Percentiles rank a stretch among this genome's conserved stretches.
Evolutionary conservation across 2,888 invertebrate species (phyloP).

Genomic region (Agrilus biguttatus): DNA sequence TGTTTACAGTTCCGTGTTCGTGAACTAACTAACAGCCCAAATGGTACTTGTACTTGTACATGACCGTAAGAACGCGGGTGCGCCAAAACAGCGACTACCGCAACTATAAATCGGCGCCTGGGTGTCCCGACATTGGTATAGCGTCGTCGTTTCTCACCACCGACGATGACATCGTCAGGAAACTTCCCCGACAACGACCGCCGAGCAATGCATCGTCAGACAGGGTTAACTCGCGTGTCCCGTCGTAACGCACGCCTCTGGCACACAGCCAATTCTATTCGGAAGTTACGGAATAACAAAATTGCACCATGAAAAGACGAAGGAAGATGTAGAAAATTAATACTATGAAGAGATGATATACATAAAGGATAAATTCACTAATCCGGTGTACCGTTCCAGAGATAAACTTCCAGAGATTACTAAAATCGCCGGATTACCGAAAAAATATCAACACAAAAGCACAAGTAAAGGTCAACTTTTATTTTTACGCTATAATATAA

Average conservation of each 20-base stretch:
- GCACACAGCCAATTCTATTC: constrained; percentile 9
- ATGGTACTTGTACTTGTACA: constrained; percentile 4
- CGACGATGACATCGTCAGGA: constrained; percentile 14
- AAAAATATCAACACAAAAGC: no score
- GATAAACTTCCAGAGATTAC: no score
- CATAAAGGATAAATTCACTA: no score
- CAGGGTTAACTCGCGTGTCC: not conserved
- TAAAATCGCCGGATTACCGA: no score
- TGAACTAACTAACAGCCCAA: not conserved
- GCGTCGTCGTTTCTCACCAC: constrained; percentile 5
- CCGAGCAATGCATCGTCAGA: no score
- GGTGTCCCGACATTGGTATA: constrained; percentile 29
- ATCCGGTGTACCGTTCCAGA: no score
- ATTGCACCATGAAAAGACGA: not conserved
- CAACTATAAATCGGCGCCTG: constrained; percentile 29
- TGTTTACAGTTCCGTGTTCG: no score
- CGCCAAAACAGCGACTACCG: constrained; percentile 14
- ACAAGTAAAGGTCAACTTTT: no score
- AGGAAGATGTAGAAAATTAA: no score
- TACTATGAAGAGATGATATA: no score
- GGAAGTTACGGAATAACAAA: not conserved
- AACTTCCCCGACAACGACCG: constrained; percentile 14
- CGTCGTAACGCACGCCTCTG: constrained; percentile 8
- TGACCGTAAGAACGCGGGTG: constrained; percentile 3
- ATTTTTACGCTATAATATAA: no score